Conservation (phyloP, 1,140 invertebrate genomes). For the Potamilus streckersoni region DNA sequence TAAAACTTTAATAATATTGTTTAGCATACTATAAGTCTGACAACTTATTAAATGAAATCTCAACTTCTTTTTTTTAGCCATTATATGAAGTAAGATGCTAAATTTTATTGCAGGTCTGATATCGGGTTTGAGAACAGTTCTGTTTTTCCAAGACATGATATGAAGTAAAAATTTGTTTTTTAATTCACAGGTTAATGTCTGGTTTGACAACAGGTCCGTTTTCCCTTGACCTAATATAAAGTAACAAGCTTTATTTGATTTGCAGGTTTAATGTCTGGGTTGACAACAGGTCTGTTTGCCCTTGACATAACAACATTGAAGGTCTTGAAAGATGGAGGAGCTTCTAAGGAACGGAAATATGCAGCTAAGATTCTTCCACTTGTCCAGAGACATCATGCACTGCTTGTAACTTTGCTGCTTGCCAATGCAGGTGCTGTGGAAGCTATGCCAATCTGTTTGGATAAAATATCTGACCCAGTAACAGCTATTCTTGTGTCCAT, state of each 20-base stretch:
- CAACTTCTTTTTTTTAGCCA: too few species aligned
- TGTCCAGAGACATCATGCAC: slow-evolving; percentile 59
- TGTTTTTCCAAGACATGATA: too few species aligned
- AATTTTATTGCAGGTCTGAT: too few species aligned
- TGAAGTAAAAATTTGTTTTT: background rate
- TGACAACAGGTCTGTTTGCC: slow-evolving; percentile 64
- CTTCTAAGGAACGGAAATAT: slow-evolving; percentile 53
- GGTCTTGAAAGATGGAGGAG: slow-evolving; percentile 58
- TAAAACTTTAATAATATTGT: too few species aligned
- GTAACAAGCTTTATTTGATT: slow-evolving; percentile 11
- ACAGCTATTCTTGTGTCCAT: slow-evolving; percentile 63
- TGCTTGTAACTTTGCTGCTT: slow-evolving; percentile 64
- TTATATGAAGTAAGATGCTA: too few species aligned
- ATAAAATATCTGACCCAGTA: slow-evolving; percentile 60
- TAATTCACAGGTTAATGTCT: slow-evolving; percentile 62
- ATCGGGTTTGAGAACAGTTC: too few species aligned
- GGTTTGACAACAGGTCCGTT: slow-evolving; percentile 65
- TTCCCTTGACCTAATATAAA: slow-evolving; percentile 54
- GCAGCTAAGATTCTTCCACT: slow-evolving; percentile 60
- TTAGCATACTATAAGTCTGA: too few species aligned
- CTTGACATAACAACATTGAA: slow-evolving; percentile 61
- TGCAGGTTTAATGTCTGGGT: slow-evolving; percentile 64
- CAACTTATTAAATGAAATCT: too few species aligned
- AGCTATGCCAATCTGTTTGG: slow-evolving; percentile 67
- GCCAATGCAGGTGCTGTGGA: slow-evolving; percentile 65